Evolutionary conservation across 2,797 vertebrate species (phyloP).

Genomic region (Microctenopoma lineatum): DNA sequence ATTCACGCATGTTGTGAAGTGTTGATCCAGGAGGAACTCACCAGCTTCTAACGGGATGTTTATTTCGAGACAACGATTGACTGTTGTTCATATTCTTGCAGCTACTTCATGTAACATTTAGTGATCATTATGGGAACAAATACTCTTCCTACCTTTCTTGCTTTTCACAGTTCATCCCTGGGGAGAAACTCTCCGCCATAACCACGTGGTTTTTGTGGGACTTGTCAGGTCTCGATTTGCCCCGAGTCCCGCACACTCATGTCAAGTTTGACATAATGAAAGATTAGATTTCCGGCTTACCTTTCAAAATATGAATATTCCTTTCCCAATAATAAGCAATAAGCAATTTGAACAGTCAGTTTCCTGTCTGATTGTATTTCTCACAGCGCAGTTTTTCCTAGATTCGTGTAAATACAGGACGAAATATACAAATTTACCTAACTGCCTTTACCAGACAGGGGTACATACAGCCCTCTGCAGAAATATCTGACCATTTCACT

Average conservation of each 20-base stretch:
- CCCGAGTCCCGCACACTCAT: not conserved
- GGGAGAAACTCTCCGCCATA: not conserved
- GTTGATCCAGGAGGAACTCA: not conserved
- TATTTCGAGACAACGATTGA: not conserved
- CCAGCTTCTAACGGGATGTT: not conserved
- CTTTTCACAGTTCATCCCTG: not conserved
- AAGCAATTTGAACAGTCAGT: too few relatives aligned
- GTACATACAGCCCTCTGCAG: too few relatives aligned
- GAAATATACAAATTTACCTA: too few relatives aligned
- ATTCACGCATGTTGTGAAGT: not conserved
- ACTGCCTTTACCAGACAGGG: too few relatives aligned
- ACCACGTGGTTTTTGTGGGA: conserved; percentile 7
- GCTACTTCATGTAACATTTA: not conserved
- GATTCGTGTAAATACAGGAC: too few relatives aligned
- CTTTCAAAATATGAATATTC: conserved; percentile 36
- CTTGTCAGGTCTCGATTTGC: not conserved
- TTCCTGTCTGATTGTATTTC: too few relatives aligned
- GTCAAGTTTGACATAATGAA: not conserved
- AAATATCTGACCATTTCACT: too few relatives aligned
- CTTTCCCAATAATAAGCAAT: too few relatives aligned
- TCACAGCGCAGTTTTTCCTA: too few relatives aligned
- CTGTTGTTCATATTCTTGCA: not conserved
- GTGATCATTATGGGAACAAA: not conserved
- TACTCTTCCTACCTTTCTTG: conserved; percentile 30
- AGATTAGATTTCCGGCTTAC: not conserved